These are phyloP conservation scores for Nerophis ophidion DNA, from an alignment of 2,113 vertebrate species.

Conservation along the genomic window DNA sequence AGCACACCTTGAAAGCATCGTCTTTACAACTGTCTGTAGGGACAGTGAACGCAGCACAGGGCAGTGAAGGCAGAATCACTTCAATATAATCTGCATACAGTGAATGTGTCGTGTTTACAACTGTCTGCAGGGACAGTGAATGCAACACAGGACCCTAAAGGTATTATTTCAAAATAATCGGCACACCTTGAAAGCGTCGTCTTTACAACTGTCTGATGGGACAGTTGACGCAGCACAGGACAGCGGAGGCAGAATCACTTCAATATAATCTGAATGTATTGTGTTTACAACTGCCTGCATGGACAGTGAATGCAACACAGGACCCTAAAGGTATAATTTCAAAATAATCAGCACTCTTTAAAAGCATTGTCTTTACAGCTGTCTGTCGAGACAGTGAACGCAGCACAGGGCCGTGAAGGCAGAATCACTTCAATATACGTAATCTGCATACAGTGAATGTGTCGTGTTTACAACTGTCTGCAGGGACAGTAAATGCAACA, in stretches of 20 bases:
- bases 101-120: not conserved
- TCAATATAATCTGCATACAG: slow-evolving; percentile 1
- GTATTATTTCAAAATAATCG: too few relatives aligned
- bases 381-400: slow-evolving; percentile 44
- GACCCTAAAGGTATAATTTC: too few relatives aligned
- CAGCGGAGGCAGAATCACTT: too few relatives aligned
- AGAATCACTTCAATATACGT: too few relatives aligned
- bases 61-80: too few relatives aligned
- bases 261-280: too few relatives aligned
- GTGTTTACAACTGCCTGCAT: slow-evolving; percentile 43
- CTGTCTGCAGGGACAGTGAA: slow-evolving; percentile 62
- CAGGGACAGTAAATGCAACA: slow-evolving; percentile 48
- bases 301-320: not conserved
- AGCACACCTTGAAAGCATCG: too few relatives aligned
- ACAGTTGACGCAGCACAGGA: slow-evolving; percentile 55
- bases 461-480: slow-evolving; percentile 37
- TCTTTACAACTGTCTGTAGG: slow-evolving; percentile 61
- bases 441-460: slow-evolving; percentile 2
- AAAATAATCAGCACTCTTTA: too few relatives aligned
- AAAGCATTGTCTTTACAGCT: not conserved
- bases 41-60: not conserved
- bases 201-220: not conserved
- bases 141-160: too few relatives aligned
- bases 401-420: too few relatives aligned
- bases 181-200: too few relatives aligned